Conservation (phyloP, 1,140 invertebrate genomes). For the Varroa destructor region DNA sequence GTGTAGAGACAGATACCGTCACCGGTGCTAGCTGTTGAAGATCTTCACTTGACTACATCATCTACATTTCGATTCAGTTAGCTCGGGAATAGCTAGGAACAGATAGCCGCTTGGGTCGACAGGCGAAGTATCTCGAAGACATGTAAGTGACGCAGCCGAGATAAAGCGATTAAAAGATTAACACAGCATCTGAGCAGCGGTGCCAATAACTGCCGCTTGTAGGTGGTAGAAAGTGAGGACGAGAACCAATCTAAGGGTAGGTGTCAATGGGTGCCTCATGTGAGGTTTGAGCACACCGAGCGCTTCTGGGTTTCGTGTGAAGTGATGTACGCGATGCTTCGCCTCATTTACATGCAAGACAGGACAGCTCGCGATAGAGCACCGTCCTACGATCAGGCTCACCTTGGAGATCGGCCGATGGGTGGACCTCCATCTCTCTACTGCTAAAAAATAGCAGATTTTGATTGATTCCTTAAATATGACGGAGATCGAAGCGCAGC, state of each 20-base stretch:
- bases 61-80: too few species aligned
- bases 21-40: too few species aligned
- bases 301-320: too few species aligned
- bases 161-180: conserved; percentile 29
- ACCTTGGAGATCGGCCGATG: background rate
- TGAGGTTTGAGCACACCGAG: too few species aligned
- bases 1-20: too few species aligned
- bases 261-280: too few species aligned
- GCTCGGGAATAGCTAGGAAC: background rate
- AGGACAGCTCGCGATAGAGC: background rate
- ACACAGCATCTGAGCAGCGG: conserved; percentile 26
- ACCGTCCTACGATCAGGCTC: too few species aligned
- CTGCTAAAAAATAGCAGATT: conserved; percentile 21
- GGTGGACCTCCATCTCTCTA: background rate
- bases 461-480: conserved; percentile 26
- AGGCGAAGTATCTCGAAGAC: background rate
- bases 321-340: background rate
- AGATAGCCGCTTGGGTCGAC: background rate
- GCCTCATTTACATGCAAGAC: conserved; percentile 18
- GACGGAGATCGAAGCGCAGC: too few species aligned
- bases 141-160: conserved; percentile 5
- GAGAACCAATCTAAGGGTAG: too few species aligned
- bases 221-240: too few species aligned
- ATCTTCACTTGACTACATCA: too few species aligned
- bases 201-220: too few species aligned